Percentiles rank a stretch among this genome's conserved stretches.
Conservation (phyloP, 2,888 invertebrate genomes). For the Erebia ligea region DNA sequence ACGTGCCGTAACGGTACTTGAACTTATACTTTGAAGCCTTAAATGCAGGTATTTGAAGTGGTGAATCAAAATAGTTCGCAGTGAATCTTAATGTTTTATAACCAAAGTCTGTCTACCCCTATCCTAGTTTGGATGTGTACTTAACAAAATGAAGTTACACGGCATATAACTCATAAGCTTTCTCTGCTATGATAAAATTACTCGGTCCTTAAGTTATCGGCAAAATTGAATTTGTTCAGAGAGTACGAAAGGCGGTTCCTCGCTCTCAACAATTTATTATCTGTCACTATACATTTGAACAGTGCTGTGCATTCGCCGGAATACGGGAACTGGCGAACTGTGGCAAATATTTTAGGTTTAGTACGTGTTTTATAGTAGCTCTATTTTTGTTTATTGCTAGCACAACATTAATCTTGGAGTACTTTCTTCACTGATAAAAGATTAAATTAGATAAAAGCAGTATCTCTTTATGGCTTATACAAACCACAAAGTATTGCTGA, state of each 20-base stretch:
- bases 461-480: no score
- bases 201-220: constrained; percentile 31
- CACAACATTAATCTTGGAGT: no score
- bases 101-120: background rate
- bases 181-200: constrained; percentile 29
- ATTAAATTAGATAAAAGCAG: no score
- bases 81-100: no score
- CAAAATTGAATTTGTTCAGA: constrained; percentile 35
- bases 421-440: no score
- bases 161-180: constrained; percentile 5
- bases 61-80: no score
- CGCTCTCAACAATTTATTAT: constrained; percentile 31
- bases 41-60: no score
- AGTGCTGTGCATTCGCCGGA: constrained; percentile 14
- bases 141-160: constrained; percentile 6
- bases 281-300: constrained; percentile 35
- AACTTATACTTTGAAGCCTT: no score
- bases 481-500: no score
- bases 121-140: background rate
- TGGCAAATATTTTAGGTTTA: constrained; percentile 9
- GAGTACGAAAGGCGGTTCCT: constrained; percentile 32
- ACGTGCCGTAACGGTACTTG: no score
- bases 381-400: background rate
- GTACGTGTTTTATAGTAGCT: background rate
- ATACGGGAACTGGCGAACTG: constrained; percentile 9